Base-by-base conservation (phyloP, 1,140 invertebrate genomes). In the Eumeta japonica region DNA sequence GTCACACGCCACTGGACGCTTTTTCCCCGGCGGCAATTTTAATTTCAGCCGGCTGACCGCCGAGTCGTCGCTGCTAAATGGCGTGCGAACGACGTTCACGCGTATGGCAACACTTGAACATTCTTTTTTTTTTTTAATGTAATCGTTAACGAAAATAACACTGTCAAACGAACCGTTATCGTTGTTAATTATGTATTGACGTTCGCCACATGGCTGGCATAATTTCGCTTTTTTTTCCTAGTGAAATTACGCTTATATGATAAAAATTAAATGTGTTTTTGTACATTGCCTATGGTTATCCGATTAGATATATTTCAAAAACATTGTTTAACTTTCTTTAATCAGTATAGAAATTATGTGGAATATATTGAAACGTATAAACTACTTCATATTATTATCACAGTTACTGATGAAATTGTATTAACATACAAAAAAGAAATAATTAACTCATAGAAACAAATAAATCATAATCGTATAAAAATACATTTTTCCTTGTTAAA, bases 11-110 rank as follows among this genome's bases (percentile, higher is more conserved):
- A 55, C n/a, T n/a, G n/a, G n/a, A n/a, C n/a, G n/a, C 55, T 57
- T 64, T 61, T 62, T 59, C 55, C 50, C 63, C 60, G 49, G 48
- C 45, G 50, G 64, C 65, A 52, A 54, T 65, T 64, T 70, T 72
- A 63, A 67, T 67, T 65, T 52, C 50, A 52, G 50, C 55, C 46
- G 48, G 49, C 62, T 66, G 62, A 70, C 66, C 63, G 56, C n/a
- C n/a, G n/a, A n/a, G n/a, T n/a, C n/a, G n/a, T n/a, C n/a, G n/a
- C n/a, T n/a, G n/a, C n/a, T n/a, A n/a, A n/a, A n/a, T n/a, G n/a
- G n/a, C 45, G 48, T 37, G 43, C 39, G 47, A 50, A 48, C 56
- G 53, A 28, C 28, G 38, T 35, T 49, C 52, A 60, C 52, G 49
- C 45, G 50, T 63, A 53, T 58, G 43, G 46, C 49, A 41, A 56